Conservation (phyloP, 1,140 invertebrate species). For the Lepidurus apus region DNA sequence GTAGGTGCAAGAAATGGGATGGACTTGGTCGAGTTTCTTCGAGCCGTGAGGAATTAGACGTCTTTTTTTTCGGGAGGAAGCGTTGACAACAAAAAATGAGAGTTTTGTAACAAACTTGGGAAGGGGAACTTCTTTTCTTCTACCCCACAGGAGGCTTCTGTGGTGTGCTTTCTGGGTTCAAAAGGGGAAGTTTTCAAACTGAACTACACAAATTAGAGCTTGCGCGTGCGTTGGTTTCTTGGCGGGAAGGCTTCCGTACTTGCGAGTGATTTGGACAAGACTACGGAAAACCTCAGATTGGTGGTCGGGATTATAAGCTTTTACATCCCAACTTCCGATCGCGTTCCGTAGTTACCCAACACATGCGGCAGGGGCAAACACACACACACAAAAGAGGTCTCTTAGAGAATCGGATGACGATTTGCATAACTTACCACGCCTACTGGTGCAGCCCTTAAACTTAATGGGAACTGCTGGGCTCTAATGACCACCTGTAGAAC, state of each 20-base stretch:
- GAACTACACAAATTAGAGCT: too few relatives aligned
- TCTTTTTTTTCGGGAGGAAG: neutral
- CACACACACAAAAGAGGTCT: neutral
- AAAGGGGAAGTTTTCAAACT: too few relatives aligned
- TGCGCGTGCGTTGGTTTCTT: neutral
- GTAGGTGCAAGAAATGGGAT: neutral
- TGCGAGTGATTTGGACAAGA: neutral
- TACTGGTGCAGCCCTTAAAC: neutral
- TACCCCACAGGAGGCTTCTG: too few relatives aligned
- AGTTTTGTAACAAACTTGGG: neutral
- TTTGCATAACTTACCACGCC: slow-evolving; percentile 2
- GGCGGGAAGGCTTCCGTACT: neutral
- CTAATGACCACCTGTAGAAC: neutral
- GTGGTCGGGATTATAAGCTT: slow-evolving; percentile 1
- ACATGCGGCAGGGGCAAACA: neutral
- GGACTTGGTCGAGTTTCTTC: neutral
- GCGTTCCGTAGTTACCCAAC: neutral
- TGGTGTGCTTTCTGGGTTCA: too few relatives aligned
- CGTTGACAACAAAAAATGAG: neutral
- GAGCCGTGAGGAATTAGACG: neutral
- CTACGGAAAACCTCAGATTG: neutral
- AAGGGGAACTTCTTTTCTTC: too few relatives aligned
- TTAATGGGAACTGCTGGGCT: neutral
- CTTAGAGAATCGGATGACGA: neutral
- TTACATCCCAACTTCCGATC: neutral